Base-by-base conservation (phyloP, 2,113 vertebrate species). In the Carassius carassius region DNA sequence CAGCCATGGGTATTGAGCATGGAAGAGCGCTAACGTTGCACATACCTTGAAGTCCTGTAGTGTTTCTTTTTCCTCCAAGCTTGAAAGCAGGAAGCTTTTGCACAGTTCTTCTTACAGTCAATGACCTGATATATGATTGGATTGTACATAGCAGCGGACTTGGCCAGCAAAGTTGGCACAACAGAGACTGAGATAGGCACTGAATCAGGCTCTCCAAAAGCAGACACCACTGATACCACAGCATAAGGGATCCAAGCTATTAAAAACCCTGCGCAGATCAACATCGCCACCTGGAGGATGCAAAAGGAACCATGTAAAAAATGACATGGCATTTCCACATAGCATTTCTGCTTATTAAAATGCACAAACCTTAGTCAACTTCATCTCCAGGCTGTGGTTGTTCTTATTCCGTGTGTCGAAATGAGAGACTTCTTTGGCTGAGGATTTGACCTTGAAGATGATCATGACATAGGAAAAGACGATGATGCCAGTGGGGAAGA, bases 91-190 rank as follows among this genome's bases (percentile, higher is more conserved):
- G 88, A 82, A 1, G 88, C 62, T 1, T 89, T 92, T n/a, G 91
- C 91, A 58, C 95, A 97, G 78, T 93, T 86, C 56, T 93, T 93
- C 88, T 93, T 97, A 83, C 95, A 95, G 9, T 96, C 93, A 1
- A 97, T 95, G 35, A 98, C 92, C 91, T 99, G 97, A 93, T 99
- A 99, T 86, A 99, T 99, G 87, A 99, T 96, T 2, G 97, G 97
- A 90, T 98, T 99, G 93, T 99, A 99, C 97, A 99, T 97, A 19
- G 98, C 95, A 8, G 98, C 95, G 2, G 97, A 99, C 90, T 99
- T 99, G 47, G 98, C 97, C 17, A 99, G 94, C 70, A 99, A 86
- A 0, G 97, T 97, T 10, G 98, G 97, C 32, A 99, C 75, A 82
- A 98, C 96, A 0, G 98, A 99, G 56, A 96, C 93, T 0, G 95